Base-by-base conservation (phyloP, 2,113 vertebrate species). In the Setophaga coronata region DNA sequence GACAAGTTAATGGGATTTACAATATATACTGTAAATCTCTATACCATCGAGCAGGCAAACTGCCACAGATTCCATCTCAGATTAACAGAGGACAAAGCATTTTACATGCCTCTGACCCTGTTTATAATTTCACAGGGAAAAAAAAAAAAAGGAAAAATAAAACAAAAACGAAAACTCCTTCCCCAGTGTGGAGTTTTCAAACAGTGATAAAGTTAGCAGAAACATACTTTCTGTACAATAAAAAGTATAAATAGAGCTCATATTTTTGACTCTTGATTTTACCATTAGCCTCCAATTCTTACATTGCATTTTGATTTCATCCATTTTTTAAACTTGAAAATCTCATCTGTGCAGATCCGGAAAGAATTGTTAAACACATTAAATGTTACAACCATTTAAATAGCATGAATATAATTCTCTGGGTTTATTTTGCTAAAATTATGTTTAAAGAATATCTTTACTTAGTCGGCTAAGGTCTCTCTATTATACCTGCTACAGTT, bases 391-490 rank as follows among this genome's bases (percentile, higher is more conserved):
- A 92, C 77, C 14, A 14, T 97, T 98, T 97, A 97, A 97, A 96
- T 82, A 95, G 91, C 85, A 97, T 91, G 80, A 97, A 95, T 92
- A 97, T 94, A 97, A 97, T 98, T 98, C 57, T 93, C 87, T 96
- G 82, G 66, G 81, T 95, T 97, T 97, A 93, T 95, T 97, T 98
- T 97, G 79, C 90, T 95, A 92, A 97, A 97, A 96, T 96, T 91
- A 85, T 97, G 81, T 97, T 98, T 97, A 97, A 97, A 97, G 94
- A 97, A 97, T 88, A 95, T 97, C 93, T 97, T 93, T 97, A 83
- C 77, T 93, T 95, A 91, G 80, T 89, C 89, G 87, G 56, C 80
- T 94, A 45, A 96, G 48, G 80, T 94, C 42, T 91, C 38, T 92
- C 62, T 96, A 82, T 95, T 88, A 95, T 82, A 93, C 42, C 90